These are phyloP conservation scores for Stenichneumon culpator DNA, from an alignment of 2,888 invertebrate genomes.

Conservation along the genomic window DNA sequence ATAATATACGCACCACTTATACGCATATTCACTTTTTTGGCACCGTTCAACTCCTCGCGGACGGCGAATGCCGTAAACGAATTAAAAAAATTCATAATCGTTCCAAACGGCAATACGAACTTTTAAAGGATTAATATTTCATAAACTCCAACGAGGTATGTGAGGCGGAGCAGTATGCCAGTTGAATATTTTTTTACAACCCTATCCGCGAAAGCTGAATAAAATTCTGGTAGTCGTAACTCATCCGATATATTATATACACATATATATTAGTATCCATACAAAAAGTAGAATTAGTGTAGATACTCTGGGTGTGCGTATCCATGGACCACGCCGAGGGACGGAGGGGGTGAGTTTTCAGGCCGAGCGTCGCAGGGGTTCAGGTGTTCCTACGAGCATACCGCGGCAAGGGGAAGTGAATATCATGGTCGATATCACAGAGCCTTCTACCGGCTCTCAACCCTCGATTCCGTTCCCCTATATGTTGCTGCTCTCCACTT, in stretches of 20 bases:
- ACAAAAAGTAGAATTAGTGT: slow-evolving; percentile 58
- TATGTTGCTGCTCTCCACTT: slow-evolving; percentile 24
- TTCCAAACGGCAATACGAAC: not conserved
- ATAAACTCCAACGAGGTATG: not conserved
- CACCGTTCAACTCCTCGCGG: too few relatives aligned
- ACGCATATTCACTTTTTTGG: not conserved
- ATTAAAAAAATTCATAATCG: not conserved
- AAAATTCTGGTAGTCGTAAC: slow-evolving; percentile 28
- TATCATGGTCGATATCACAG: slow-evolving; percentile 80
- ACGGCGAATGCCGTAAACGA: not conserved
- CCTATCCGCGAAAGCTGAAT: not conserved
- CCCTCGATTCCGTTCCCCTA: slow-evolving; percentile 43
- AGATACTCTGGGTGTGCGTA: slow-evolving; percentile 48
- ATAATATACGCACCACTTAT: not conserved
- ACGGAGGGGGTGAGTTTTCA: slow-evolving; percentile 3
- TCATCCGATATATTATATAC: slow-evolving; percentile 1
- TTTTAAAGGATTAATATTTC: slow-evolving; percentile 22
- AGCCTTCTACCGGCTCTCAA: slow-evolving; percentile 71
- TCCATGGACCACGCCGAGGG: slow-evolving; percentile 14
- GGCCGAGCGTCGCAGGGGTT: slow-evolving; percentile 65
- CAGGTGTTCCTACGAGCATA: slow-evolving; percentile 77
- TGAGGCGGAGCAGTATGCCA: not conserved
- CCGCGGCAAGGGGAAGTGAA: slow-evolving; percentile 76
- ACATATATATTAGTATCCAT: slow-evolving; percentile 5
- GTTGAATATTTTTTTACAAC: slow-evolving; percentile 21